phyloP scores from a whole-genome alignment of 2,113 vertebrate species.

The Hemichromis elongatus region DNA sequence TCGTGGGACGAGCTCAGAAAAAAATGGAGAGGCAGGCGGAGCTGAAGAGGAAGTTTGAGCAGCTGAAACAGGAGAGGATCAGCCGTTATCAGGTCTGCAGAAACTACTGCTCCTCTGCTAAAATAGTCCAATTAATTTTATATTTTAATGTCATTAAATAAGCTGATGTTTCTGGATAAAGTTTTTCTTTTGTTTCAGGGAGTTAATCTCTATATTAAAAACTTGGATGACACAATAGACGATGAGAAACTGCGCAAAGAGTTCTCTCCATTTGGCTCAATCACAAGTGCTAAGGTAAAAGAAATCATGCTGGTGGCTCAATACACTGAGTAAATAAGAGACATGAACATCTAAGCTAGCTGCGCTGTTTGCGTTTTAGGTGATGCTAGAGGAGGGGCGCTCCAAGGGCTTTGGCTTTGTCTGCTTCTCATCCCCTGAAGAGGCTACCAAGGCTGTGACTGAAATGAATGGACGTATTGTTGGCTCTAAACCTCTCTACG shows the following conservation, averaged over 20 bases:
- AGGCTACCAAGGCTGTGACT: slow-evolving; percentile 97
- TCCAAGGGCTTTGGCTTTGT: slow-evolving; percentile 99
- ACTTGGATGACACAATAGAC: slow-evolving; percentile 96
- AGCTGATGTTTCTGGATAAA: not conserved
- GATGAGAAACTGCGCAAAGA: slow-evolving; percentile 98
- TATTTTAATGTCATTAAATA: not conserved
- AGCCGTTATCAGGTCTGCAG: slow-evolving; percentile 91
- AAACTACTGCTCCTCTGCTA: not conserved
- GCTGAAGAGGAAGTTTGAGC: slow-evolving; percentile 93
- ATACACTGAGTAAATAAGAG: not conserved
- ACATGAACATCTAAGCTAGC: not conserved
- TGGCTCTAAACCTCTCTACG: slow-evolving; percentile 95
- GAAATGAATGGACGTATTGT: slow-evolving; percentile 99
- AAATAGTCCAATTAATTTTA: not conserved
- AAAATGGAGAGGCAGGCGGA: slow-evolving; percentile 97
- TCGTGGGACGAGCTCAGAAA: slow-evolving; percentile 97
- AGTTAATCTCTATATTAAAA: slow-evolving; percentile 98
- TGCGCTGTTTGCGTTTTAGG: slow-evolving; percentile 67
- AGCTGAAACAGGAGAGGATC: slow-evolving; percentile 95
- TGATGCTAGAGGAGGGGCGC: slow-evolving; percentile 96
- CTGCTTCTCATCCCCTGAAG: slow-evolving; percentile 98
- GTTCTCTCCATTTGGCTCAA: slow-evolving; percentile 96
- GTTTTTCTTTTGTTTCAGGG: slow-evolving; percentile 73
- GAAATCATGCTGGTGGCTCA: not conserved
- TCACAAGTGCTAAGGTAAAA: slow-evolving; percentile 94